These are phyloP conservation scores for Cheilosia pagana DNA, from an alignment of 2,888 invertebrate genomes.

Conservation along the genomic window DNA sequence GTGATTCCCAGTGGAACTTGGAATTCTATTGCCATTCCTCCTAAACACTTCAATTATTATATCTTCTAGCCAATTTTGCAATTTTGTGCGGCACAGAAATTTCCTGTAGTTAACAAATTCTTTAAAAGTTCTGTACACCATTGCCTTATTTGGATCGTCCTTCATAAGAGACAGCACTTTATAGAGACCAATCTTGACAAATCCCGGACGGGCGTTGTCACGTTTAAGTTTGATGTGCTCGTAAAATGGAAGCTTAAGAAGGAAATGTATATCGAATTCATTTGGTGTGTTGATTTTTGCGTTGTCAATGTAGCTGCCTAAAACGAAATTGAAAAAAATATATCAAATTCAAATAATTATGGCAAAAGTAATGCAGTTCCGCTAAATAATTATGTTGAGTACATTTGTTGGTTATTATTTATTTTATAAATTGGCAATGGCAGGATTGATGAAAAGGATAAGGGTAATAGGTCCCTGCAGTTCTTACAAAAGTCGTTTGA, in stretches of 20 bases:
- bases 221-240: conserved; percentile 32
- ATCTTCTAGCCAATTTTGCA: conserved; percentile 78
- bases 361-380: too few species aligned
- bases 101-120: conserved; percentile 21
- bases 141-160: conserved; percentile 31
- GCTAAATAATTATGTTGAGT: too few species aligned
- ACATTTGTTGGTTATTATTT: too few species aligned
- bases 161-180: conserved; percentile 28
- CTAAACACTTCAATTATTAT: conserved; percentile 36
- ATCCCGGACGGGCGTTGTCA: conserved; percentile 71
- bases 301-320: conserved; percentile 76
- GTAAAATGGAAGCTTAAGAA: conserved; percentile 71
- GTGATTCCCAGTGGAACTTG: neutral
- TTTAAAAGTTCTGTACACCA: neutral
- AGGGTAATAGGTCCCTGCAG: too few species aligned
- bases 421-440: too few species aligned
- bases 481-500: too few species aligned
- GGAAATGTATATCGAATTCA: conserved; percentile 78
- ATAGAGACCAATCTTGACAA: conserved; percentile 75
- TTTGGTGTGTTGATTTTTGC: conserved; percentile 76
- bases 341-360: neutral
- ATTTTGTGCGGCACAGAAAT: conserved; percentile 72
- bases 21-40: neutral
- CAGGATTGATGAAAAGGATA: too few species aligned
- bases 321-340: neutral